A percentile compares a stretch with the other conserved stretches of the same genome.
These are phyloP conservation scores for Scaptodrosophila lebanonensis DNA, from an alignment of 1,140 invertebrate species.

Conservation along the genomic window DNA sequence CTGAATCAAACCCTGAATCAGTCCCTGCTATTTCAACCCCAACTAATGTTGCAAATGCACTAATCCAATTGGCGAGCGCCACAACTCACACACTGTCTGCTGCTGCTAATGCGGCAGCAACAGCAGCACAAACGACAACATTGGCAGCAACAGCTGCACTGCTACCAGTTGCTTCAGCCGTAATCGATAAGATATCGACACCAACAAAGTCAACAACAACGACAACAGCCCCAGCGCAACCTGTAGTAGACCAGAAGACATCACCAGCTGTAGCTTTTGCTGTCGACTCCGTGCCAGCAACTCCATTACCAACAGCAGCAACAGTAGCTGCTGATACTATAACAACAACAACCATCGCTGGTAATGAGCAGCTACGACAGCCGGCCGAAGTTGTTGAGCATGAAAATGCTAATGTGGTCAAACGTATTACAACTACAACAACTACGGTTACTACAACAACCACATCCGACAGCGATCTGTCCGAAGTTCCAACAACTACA, in stretches of 20 bases:
- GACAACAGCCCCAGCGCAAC: slow-evolving; percentile 27
- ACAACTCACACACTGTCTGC: slow-evolving; percentile 66
- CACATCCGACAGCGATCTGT: slow-evolving; percentile 40
- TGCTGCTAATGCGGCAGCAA: slow-evolving; percentile 59
- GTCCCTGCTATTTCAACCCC: slow-evolving; percentile 36
- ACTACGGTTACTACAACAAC: slow-evolving; percentile 54
- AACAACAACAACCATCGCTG: slow-evolving; percentile 23
- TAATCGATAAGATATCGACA: slow-evolving; percentile 48
- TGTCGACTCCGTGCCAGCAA: slow-evolving; percentile 11
- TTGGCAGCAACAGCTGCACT: slow-evolving; percentile 51
- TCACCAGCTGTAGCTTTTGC: slow-evolving; percentile 6
- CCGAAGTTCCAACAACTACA: slow-evolving; percentile 32
- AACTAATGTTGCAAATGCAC: slow-evolving; percentile 69
- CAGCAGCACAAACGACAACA: slow-evolving; percentile 59
- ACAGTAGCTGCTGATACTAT: slow-evolving; percentile 30
- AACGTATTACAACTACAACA: slow-evolving; percentile 35
- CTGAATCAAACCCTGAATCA: slow-evolving; percentile 47
- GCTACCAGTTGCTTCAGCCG: slow-evolving; percentile 50
- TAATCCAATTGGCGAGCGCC: slow-evolving; percentile 76
- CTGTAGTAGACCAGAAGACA: slow-evolving; percentile 18
- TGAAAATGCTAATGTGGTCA: slow-evolving; percentile 21
- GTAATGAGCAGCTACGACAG: slow-evolving; percentile 6
- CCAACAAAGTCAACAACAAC: slow-evolving; percentile 13
- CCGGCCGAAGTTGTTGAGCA: slow-evolving; percentile 4
- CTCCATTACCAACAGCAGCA: slow-evolving; percentile 13